A percentile compares a stretch with the other conserved stretches of the same genome.
phyloP scores from a whole-genome alignment of 2,113 vertebrate genomes.

The Miniopterus natalensis region DNA sequence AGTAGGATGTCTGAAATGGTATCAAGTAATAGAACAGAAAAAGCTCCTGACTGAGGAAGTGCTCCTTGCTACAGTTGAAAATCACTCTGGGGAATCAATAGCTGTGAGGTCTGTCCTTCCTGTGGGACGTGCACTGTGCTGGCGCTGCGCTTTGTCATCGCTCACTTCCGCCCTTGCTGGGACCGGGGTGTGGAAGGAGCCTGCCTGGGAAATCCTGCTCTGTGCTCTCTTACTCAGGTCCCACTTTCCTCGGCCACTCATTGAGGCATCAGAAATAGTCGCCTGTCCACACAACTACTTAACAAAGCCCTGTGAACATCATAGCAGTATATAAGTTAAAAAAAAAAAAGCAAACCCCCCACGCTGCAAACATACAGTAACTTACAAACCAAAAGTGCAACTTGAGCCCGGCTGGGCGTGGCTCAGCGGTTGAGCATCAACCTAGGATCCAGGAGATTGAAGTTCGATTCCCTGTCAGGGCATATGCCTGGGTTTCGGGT shows the following conservation, averaged over 20 bases:
- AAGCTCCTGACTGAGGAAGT: neutral
- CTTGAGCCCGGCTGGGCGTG: neutral
- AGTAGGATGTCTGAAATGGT: no score
- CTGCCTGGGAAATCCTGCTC: neutral
- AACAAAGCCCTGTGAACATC: neutral
- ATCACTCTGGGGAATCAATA: neutral
- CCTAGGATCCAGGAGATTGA: no score
- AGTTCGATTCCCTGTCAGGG: no score
- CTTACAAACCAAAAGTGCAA: neutral
- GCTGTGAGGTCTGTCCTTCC: neutral
- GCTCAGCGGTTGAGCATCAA: no score
- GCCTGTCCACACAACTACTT: neutral
- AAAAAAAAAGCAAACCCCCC: neutral
- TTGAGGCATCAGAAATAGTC: neutral
- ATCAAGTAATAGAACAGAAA: neutral
- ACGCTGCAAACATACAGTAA: no score
- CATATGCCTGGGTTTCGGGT: no score
- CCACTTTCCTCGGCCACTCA: neutral
- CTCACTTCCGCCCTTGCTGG: neutral
- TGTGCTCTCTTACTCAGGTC: no score
- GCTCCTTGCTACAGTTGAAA: neutral
- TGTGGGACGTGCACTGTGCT: neutral
- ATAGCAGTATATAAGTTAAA: neutral
- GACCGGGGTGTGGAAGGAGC: neutral
- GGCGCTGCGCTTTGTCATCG: no score